Evolutionary conservation across 2,888 invertebrate genomes (phyloP), one percentile per base, ranked within the genome.

Genomic region (Diarsia dahlii): DNA sequence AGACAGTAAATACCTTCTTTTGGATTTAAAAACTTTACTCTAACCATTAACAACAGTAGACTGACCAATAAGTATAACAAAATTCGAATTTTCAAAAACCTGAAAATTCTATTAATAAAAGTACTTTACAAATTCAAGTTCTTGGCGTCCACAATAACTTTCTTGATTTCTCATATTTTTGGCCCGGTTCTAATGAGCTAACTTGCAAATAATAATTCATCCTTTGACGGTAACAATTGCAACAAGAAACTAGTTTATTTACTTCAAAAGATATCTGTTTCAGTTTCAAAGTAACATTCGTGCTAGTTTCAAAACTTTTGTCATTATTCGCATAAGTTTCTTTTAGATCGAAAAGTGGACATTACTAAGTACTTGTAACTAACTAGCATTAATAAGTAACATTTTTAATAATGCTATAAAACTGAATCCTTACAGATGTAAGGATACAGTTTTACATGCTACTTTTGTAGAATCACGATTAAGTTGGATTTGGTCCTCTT

Each of bases 241-340:
- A 65, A 18, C 20, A 28, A 62, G 76, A 74, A 68, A 71, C 60
- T 50, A 50, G 69, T 62, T 28, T 62, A 75, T 80, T 81, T 71
- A 56, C 50, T 80, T 45, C 15, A 70, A 50, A 62, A 80, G 52
- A 65, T 76, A 79, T 74, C 45, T 75, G 66, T 63, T 71, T 46
- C 52, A 64, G 71, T 71, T 64, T 45, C 23, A 12, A 15, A 81
- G 52, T 60, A 71, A 56, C 58, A 54, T 10, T 76, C 15, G 58
- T 34, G 58, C 71, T 54, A 71, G 28, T 71, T 81, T 58, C 48
- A 64, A 71, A 71, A 81, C 67, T 80, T 68, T 64, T 1, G 48
- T 60, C 77, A 71, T 81, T 81, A 80, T 71, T 54, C 20, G 12
- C 46, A 54, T 2, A 58, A 80, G 67, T 81, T 81, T 80, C 58